These are phyloP conservation scores for Montifringilla adamsi DNA, from an alignment of 2,113 vertebrate genomes.

Conservation along the genomic window DNA sequence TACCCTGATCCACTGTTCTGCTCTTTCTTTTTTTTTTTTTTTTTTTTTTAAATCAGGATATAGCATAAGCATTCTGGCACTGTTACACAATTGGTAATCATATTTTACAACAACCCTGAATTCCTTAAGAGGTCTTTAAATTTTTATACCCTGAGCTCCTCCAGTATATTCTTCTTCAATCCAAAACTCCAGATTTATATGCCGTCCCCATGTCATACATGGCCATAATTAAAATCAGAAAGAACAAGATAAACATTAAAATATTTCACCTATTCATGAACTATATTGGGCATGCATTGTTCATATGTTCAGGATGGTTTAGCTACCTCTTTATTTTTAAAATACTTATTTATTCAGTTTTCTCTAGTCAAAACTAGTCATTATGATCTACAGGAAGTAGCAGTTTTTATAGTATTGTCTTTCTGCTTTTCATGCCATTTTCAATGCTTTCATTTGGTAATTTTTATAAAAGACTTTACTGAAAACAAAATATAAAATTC, in stretches of 20 bases:
- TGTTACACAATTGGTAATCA: background rate
- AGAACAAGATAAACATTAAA: background rate
- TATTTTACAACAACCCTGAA: slow-evolving; percentile 18
- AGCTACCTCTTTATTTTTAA: background rate
- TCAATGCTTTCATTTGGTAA: background rate
- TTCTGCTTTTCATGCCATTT: background rate
- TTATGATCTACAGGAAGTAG: background rate
- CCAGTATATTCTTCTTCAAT: background rate
- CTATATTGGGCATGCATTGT: background rate
- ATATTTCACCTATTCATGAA: background rate
- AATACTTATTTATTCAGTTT: background rate
- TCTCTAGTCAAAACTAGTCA: background rate
- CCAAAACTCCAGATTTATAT: background rate
- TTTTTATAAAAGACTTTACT: background rate
- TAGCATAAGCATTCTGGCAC: background rate
- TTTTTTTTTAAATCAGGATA: background rate
- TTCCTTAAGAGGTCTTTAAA: background rate
- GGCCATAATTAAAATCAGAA: background rate
- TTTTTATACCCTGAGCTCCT: background rate
- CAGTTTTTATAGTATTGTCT: background rate
- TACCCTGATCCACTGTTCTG: background rate
- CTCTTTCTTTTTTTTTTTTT: background rate
- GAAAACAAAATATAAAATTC: background rate
- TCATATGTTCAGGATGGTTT: background rate
- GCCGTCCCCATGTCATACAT: background rate